Percentiles rank a stretch among this genome's conserved stretches.
These are phyloP conservation scores for Xylota segnis DNA, from an alignment of 2,888 invertebrate species.

Conservation along the genomic window DNA sequence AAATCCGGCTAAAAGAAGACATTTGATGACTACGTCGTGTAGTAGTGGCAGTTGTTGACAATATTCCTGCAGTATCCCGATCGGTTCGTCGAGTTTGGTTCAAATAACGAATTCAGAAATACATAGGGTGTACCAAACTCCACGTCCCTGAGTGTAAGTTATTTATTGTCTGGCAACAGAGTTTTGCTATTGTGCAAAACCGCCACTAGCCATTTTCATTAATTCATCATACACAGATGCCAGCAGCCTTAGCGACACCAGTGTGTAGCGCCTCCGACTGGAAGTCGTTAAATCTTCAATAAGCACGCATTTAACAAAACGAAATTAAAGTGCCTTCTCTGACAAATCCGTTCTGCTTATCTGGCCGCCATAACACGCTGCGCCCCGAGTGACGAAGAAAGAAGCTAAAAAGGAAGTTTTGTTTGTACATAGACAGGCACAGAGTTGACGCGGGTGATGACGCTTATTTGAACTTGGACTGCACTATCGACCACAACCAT, in stretches of 20 bases:
- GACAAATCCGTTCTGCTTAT: slow-evolving; percentile 49
- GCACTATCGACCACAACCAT: slow-evolving; percentile 20
- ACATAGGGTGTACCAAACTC: neutral
- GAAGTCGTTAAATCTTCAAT: slow-evolving; percentile 60
- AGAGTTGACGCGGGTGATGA: slow-evolving; percentile 11
- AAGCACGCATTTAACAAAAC: slow-evolving; percentile 34
- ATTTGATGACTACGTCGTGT: too few relatives aligned
- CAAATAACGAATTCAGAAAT: neutral
- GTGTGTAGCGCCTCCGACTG: slow-evolving; percentile 31
- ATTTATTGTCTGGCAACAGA: slow-evolving; percentile 11
- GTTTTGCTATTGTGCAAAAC: slow-evolving; percentile 7
- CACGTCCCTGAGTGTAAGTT: neutral
- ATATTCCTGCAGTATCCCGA: too few relatives aligned
- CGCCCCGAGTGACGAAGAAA: neutral
- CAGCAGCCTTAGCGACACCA: slow-evolving; percentile 23
- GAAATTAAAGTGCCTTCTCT: slow-evolving; percentile 35
- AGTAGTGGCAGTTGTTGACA: too few relatives aligned
- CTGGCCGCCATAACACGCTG: slow-evolving; percentile 12
- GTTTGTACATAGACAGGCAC: neutral
- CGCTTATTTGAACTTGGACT: slow-evolving; percentile 18
- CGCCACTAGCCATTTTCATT: slow-evolving; percentile 34
- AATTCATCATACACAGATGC: slow-evolving; percentile 21
- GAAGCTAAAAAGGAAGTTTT: slow-evolving; percentile 19
- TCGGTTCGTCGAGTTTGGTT: too few relatives aligned
- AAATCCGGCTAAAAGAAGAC: too few relatives aligned